Evolutionary conservation across 2,888 invertebrate genomes (phyloP).

Genomic region (Elysia crispata): DNA sequence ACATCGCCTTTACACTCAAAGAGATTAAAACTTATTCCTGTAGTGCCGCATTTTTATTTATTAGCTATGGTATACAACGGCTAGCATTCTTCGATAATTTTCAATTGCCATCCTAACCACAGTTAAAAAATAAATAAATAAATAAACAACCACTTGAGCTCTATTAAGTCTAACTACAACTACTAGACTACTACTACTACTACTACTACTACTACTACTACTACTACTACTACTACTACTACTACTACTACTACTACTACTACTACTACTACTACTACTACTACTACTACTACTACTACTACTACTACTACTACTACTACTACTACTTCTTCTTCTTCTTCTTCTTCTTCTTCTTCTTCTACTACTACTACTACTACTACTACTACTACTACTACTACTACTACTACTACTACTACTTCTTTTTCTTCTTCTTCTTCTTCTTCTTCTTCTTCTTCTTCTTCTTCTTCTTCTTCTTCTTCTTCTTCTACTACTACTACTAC

Average conservation of each 20-base stretch:
- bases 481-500: conserved; percentile 20
- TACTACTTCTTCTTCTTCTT: not conserved
- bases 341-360: not conserved
- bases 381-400: not conserved
- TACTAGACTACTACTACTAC: conserved; percentile 32
- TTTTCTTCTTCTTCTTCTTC: not conserved
- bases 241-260: conserved; percentile 35
- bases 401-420: not conserved
- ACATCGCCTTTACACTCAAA: too few relatives aligned
- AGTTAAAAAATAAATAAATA: too few relatives aligned
- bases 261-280: conserved; percentile 41
- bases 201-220: conserved; percentile 41
- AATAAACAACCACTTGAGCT: too few relatives aligned
- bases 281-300: conserved; percentile 41
- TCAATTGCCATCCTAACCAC: too few relatives aligned
- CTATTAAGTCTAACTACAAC: too few relatives aligned
- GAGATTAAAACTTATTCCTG: too few relatives aligned
- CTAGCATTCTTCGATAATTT: too few relatives aligned
- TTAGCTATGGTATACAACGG: not conserved
- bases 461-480: conserved; percentile 21
- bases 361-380: conserved; percentile 2
- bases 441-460: conserved; percentile 12
- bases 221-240: conserved; percentile 39
- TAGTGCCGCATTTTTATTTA: too few relatives aligned
- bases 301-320: conserved; percentile 18